Conservation (phyloP, 23 tunicate genomes). For the Styela clava region DNA sequence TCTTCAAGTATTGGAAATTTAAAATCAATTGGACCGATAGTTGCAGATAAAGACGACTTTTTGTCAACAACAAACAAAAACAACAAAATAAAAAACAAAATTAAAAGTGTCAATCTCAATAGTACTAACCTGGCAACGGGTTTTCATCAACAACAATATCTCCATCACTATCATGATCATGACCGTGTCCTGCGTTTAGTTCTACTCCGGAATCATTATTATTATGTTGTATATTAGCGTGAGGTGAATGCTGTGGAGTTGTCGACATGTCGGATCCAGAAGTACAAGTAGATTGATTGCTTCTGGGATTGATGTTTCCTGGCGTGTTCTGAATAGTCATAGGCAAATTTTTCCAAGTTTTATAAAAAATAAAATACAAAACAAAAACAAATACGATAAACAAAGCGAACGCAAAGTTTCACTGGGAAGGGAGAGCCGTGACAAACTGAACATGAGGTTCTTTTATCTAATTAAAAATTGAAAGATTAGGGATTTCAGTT, state of each 20-base stretch:
- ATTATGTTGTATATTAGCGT: constrained; percentile 60
- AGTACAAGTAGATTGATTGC: constrained; percentile 90
- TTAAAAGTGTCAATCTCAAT: too few relatives aligned
- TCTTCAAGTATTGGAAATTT: too few relatives aligned
- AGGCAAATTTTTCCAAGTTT: background rate
- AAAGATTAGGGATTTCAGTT: too few relatives aligned
- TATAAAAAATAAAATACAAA: background rate
- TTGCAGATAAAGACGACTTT: too few relatives aligned
- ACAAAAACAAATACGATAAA: too few relatives aligned
- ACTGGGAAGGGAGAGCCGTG: too few relatives aligned
- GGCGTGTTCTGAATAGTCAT: constrained; percentile 50
- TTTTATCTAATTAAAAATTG: too few relatives aligned
- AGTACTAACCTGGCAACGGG: constrained; percentile 59
- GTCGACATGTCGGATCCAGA: constrained; percentile 85
- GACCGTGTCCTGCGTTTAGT: constrained; percentile 50
- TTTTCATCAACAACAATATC: constrained; percentile 82
- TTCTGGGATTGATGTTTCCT: constrained; percentile 66
- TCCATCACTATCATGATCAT: constrained; percentile 80
- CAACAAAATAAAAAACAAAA: too few relatives aligned
- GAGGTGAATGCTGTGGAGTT: constrained; percentile 87
- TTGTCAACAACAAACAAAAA: too few relatives aligned
- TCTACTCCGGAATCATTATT: constrained; percentile 95
- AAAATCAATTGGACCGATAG: too few relatives aligned
- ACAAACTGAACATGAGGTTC: too few relatives aligned
- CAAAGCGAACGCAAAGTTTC: too few relatives aligned